Base-by-base conservation (phyloP, 2,797 vertebrate species). In the Erpetoichthys calabaricus region DNA sequence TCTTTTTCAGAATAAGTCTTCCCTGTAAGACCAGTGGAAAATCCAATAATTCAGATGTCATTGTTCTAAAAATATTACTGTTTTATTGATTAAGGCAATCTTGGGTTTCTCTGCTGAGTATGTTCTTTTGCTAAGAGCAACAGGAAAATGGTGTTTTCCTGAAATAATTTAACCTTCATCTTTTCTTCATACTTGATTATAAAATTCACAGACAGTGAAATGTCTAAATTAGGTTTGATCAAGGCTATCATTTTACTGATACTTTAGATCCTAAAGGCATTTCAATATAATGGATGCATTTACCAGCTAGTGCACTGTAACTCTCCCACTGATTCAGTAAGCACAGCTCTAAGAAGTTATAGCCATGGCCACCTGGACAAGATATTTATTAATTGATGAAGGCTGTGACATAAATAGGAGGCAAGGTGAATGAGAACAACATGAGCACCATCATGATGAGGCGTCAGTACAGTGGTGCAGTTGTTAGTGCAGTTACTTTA, bases 1-100 rank as follows among this genome's bases (percentile, higher is more conserved):
- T 25, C 58, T 57, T 61, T 62, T 49, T 64, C 68, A 55, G 60
- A 60, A 67, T 64, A 51, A 64, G 64, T 56, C 55, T 44, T 60
- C 57, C 44, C 56, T 60, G 63, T 69, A 64, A 59, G 64, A 69
- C 67, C 69, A 73, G 69, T 63, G 67, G 68, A 80, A 75, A 80
- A 80, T 71, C 70, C 72, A 74, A 80, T 80, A 73, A 56, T 55
- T 52, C 59, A 68, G 70, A 62, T 71, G 74, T 76, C 71, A 63
- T 65, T 68, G 70, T 65, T 70, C 74, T 72, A 70, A 73, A 74
- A 83, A 80, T 79, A 79, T 75, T 66, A 58, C 3, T 64, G 63
- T 25, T n/a, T 47, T 70, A 82, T 85, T 10, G 80, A 84, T 81
- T 57, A 68, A 43, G 53, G 57, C 60, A 43, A 67, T 69, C 57